phyloP scores from a whole-genome alignment of 2,113 vertebrate species.

The Megaleporinus macrocephalus region DNA sequence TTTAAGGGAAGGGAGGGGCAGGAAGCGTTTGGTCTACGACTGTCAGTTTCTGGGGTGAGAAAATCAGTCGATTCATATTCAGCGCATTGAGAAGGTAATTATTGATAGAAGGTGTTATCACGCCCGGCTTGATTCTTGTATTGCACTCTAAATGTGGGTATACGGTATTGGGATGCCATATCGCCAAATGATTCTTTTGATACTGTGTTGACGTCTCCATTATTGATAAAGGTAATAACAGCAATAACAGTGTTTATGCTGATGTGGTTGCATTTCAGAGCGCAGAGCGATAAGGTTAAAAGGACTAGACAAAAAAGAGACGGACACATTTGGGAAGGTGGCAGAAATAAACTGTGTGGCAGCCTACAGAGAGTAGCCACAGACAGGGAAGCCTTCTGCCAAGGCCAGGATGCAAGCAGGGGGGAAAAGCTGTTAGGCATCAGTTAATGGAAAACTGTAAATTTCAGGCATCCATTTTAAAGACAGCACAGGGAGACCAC shows the following conservation, averaged over 20 bases:
- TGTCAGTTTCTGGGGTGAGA: background rate
- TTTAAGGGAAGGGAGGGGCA: conserved; percentile 17
- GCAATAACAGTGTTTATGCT: conserved; percentile 62
- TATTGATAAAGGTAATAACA: conserved; percentile 62
- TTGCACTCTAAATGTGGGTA: conserved; percentile 51
- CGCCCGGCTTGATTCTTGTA: conserved; percentile 49
- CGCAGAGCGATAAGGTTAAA: conserved; percentile 59
- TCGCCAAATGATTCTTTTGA: conserved; percentile 65
- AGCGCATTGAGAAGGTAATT: conserved; percentile 60
- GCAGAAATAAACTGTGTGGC: conserved; percentile 62
- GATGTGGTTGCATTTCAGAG: conserved; percentile 62
- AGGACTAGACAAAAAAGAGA: conserved; percentile 52
- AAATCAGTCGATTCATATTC: conserved; percentile 54
- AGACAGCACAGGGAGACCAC: conserved; percentile 73
- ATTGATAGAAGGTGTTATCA: conserved; percentile 59
- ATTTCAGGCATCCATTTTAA: conserved; percentile 76
- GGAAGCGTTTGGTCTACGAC: conserved; percentile 34
- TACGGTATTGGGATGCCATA: conserved; percentile 50
- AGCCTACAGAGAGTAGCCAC: conserved; percentile 60
- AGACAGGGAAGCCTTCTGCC: conserved; percentile 51
- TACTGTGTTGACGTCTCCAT: conserved; percentile 51
- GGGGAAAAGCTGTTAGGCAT: conserved; percentile 73
- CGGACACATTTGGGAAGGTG: conserved; percentile 60
- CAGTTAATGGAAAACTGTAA: conserved; percentile 81
- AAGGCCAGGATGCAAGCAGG: conserved; percentile 61